Evolutionary conservation across 1,140 invertebrate species (phyloP).

Genomic region (Atopsyche davidsoni): DNA sequence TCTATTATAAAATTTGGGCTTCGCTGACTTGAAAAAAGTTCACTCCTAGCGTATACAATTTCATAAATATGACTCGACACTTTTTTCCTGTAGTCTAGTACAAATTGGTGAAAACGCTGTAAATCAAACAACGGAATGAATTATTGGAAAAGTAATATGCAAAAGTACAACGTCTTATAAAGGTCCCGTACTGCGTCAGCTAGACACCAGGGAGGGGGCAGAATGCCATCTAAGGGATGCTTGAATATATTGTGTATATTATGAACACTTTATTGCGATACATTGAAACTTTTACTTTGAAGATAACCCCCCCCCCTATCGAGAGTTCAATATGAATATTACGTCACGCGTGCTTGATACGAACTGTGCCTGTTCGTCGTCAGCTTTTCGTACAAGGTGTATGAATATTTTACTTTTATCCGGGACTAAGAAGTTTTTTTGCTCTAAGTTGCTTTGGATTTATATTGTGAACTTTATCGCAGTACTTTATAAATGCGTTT

Average conservation of each 20-base stretch:
- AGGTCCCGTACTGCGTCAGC: slow-evolving; percentile 13
- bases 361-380: too few species aligned
- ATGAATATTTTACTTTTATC: too few species aligned
- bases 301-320: background rate
- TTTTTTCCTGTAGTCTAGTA: slow-evolving; percentile 12
- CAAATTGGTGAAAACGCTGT: slow-evolving; percentile 26
- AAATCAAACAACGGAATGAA: slow-evolving; percentile 28
- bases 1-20: too few species aligned
- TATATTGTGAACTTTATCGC: too few species aligned
- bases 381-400: too few species aligned
- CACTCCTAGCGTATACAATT: slow-evolving; percentile 10
- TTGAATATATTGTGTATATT: slow-evolving; percentile 4
- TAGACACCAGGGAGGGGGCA: background rate
- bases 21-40: too few species aligned
- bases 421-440: too few species aligned
- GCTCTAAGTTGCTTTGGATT: too few species aligned
- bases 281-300: background rate
- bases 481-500: too few species aligned
- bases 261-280: background rate
- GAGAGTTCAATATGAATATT: slow-evolving; percentile 1
- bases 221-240: slow-evolving; percentile 6
- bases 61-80: slow-evolving; percentile 13
- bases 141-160: slow-evolving; percentile 29
- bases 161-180: slow-evolving; percentile 9
- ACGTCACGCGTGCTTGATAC: too few species aligned